Percentiles rank a stretch among this genome's conserved stretches.
Conservation (phyloP, 2,797 vertebrate genomes). For the Melanogrammus aeglefinus region DNA sequence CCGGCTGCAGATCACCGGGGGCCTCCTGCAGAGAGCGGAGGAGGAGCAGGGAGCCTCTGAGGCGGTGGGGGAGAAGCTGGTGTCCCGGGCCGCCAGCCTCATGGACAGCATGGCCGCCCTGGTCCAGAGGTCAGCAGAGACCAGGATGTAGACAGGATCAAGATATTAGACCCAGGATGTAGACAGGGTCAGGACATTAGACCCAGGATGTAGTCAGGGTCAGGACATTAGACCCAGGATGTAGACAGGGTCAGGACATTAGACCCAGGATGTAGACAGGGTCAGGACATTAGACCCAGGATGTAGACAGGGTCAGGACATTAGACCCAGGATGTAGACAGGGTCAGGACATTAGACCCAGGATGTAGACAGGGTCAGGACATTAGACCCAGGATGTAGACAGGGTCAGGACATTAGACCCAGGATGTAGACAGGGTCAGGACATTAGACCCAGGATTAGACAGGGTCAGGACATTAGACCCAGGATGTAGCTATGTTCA, state of each 20-base stretch:
- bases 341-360: too few species aligned
- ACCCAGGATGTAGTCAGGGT: neutral
- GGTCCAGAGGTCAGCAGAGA: conserved; percentile 52
- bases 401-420: neutral
- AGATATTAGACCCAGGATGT: too few species aligned
- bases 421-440: too few species aligned
- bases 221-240: too few species aligned
- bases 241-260: too few species aligned
- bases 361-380: too few species aligned
- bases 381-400: neutral
- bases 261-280: neutral
- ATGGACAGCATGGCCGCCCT: conserved; percentile 63
- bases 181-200: too few species aligned
- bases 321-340: neutral
- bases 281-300: neutral
- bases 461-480: too few species aligned
- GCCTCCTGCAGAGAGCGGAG: conserved; percentile 54
- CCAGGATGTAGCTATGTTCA: too few species aligned
- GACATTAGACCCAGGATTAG: neutral
- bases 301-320: too few species aligned
- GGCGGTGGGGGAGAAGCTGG: conserved; percentile 55
- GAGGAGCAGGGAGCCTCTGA: conserved; percentile 55
- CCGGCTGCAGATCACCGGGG: conserved; percentile 61
- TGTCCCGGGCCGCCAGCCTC: conserved; percentile 51
- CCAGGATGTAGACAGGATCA: neutral